Evolutionary conservation across 2,888 invertebrate species (phyloP).

Genomic region (Leptinotarsa rubiginosa): DNA sequence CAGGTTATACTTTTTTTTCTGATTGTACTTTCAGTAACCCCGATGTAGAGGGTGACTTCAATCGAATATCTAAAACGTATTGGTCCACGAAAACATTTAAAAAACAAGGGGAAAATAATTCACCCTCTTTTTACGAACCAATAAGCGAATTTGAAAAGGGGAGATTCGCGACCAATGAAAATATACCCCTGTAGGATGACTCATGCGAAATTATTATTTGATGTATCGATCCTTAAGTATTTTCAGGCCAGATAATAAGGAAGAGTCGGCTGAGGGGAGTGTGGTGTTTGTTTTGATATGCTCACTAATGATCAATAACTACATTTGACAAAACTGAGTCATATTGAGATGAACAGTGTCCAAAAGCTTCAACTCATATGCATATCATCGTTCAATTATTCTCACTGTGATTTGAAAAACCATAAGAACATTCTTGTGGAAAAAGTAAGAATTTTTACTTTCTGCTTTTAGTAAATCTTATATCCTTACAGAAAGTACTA

Average conservation of each 20-base stretch:
- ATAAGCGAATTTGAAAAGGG: conserved; percentile 57
- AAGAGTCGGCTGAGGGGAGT: conserved; percentile 1
- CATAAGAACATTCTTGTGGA: too few relatives aligned
- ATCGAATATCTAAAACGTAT: conserved; percentile 45
- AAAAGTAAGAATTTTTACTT: too few relatives aligned
- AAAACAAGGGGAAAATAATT: conserved; percentile 59
- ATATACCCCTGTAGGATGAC: conserved; percentile 49
- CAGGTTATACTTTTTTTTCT: background rate
- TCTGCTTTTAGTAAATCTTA: too few relatives aligned
- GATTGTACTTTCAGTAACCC: conserved; percentile 21
- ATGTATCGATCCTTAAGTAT: conserved; percentile 33
- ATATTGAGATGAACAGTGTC: too few relatives aligned
- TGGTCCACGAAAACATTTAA: conserved; percentile 61
- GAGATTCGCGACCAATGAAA: conserved; percentile 57
- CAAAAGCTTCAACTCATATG: too few relatives aligned
- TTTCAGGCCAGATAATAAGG: conserved; percentile 23
- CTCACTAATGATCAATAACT: too few relatives aligned
- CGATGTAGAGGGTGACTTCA: conserved; percentile 34
- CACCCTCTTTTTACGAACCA: conserved; percentile 60
- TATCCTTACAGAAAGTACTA: too few relatives aligned
- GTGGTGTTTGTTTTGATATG: background rate
- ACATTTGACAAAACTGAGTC: too few relatives aligned
- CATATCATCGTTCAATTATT: too few relatives aligned
- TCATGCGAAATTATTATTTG: conserved; percentile 51
- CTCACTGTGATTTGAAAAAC: too few relatives aligned